Conservation (phyloP, 2,113 vertebrate species). For the Amia ocellicauda region DNA sequence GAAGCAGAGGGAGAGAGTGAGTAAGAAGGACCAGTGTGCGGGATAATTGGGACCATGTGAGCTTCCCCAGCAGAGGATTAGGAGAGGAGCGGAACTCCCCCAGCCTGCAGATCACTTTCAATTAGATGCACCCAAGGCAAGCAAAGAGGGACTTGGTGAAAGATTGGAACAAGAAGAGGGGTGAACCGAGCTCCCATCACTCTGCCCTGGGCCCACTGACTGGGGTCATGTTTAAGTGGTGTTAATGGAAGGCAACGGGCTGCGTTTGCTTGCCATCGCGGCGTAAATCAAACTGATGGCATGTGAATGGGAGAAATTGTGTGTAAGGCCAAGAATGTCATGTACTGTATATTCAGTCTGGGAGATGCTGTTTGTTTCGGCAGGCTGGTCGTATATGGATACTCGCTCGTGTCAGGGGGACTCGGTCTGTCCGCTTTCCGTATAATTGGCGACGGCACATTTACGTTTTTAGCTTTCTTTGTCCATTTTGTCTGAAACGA, state of each 20-base stretch:
- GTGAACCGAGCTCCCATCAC: constrained; percentile 62
- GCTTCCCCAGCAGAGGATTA: constrained; percentile 85
- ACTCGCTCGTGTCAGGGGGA: constrained; percentile 52
- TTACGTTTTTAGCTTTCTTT: constrained; percentile 24
- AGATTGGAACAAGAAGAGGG: constrained; percentile 79
- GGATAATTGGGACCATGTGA: constrained; percentile 98
- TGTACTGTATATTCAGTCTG: constrained; percentile 1
- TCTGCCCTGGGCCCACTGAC: constrained; percentile 59
- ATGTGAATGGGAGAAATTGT: not conserved
- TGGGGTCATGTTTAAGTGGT: constrained; percentile 60
- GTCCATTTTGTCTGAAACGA: constrained; percentile 25
- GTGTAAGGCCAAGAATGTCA: constrained; percentile 3
- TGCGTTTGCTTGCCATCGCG: not conserved
- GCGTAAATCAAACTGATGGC: constrained; percentile 1
- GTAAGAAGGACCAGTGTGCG: constrained; percentile 78
- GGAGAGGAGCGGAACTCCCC: constrained; percentile 91
- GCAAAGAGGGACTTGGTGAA: constrained; percentile 76
- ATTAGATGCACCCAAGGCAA: constrained; percentile 96
- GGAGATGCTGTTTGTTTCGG: not conserved
- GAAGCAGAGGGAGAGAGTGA: constrained; percentile 70
- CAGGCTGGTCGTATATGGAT: not conserved
- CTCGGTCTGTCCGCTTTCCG: constrained; percentile 56
- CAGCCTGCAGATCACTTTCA: constrained; percentile 91
- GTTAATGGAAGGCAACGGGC: constrained; percentile 69
- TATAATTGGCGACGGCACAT: constrained; percentile 39